phyloP scores from a whole-genome alignment of 2,797 vertebrate species.

The Catamblyrhynchus diadema region DNA sequence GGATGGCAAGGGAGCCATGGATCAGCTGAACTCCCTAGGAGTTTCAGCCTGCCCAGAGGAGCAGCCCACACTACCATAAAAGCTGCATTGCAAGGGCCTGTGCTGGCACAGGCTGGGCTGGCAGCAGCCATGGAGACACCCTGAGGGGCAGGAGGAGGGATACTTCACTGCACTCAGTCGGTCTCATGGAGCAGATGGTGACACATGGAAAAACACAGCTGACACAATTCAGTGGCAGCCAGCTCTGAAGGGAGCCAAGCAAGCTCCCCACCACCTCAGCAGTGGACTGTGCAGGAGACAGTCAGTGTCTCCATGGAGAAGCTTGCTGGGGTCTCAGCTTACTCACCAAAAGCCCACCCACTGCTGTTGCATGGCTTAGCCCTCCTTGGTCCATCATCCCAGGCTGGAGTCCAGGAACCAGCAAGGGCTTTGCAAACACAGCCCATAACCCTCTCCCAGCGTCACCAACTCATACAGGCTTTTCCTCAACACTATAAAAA shows the following conservation, averaged over 20 bases:
- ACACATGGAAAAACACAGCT: not conserved
- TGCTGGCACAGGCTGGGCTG: not conserved
- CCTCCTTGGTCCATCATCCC: not conserved
- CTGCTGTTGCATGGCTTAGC: not conserved
- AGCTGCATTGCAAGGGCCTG: not conserved
- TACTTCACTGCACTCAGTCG: not conserved
- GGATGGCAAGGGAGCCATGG: fast-evolving
- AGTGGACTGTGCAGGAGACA: not conserved
- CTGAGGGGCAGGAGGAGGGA: not conserved
- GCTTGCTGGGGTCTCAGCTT: not conserved
- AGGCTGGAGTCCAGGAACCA: not conserved
- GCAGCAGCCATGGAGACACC: not conserved
- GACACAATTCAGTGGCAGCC: not conserved
- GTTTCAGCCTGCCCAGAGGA: fast-evolving
- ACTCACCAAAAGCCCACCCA: not conserved
- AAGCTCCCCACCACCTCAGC: not conserved
- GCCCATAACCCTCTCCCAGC: not conserved
- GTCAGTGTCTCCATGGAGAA: fast-evolving
- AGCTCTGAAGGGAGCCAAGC: not conserved
- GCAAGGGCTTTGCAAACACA: not conserved
- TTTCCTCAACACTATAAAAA: not conserved
- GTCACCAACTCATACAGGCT: not conserved
- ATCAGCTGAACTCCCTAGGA: not conserved
- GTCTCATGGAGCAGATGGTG: not conserved
- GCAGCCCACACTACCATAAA: not conserved